Base-by-base conservation (phyloP, 2,888 invertebrate species). In the Scrobipalpa costella region DNA sequence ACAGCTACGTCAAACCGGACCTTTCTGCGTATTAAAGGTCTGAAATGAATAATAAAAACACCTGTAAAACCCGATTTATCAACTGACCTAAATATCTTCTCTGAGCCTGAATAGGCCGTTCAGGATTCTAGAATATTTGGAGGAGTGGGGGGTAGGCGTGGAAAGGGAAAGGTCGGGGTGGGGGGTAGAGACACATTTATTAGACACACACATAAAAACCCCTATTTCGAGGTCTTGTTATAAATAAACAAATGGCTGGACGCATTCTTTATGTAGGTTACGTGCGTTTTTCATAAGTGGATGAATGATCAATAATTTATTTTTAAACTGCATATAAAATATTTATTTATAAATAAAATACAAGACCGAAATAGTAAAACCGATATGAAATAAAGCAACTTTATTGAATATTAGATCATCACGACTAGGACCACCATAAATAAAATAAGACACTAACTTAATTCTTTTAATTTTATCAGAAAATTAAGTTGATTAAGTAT, bases 201-300 rank as follows among this genome's bases (percentile, higher is more conserved):
- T 60, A 60, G 60, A 49, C 60, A 49, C 49, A 49, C 60, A 60
- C 27, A 60, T 60, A 60, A 60, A 60, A 60, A 60, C 47, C 59
- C 6, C 59, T 27, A 44, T 21, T 44, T 44, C 40, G 44, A 2
- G 15, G n/a, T n/a, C 59, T 44, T 44, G 59, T 44, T 59, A 59
- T 27, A 59, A 59, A 59, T 59, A 59, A 59, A 59, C 59, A 59
- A 59, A 59, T 59, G 59, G 44, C 27, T 40, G 21, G 49, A 61
- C 61, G 61, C 61, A 50, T 44, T 27, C 19, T 36, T 57, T 36
- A 6, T 36, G 3, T 50, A 11, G 7, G 27, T 52, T 27, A 33
- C 9, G 33, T 50, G 8, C 34, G 9, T 19, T 11, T 52, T 0
- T 17, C 7, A 19, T 11, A 9, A 21, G 21, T 7, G n/a, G 21